Base-by-base conservation (phyloP, 2,888 invertebrate species). In the Ophioninae sp. region DNA sequence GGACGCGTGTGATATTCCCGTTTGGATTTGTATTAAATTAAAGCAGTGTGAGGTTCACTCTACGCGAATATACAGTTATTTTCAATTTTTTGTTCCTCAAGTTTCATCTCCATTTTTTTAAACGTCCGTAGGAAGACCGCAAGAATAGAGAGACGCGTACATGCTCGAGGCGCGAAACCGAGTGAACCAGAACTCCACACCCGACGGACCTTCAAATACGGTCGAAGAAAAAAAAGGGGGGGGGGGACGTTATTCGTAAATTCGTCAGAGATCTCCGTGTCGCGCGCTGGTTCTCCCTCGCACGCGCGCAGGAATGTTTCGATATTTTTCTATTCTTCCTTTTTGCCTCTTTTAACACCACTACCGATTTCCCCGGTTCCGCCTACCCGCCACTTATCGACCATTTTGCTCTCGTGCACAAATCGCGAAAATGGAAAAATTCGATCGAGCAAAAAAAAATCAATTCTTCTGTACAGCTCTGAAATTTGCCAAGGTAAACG, bases 101-200 rank as follows among this genome's bases (percentile, higher is more conserved):
- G 51, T 51, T 88, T 79, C 87, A 87, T 88, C 87, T 89, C 78
- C 87, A 88, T 87, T 87, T 41, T 79, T 30, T 30, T 76, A 22
- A 61, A 44, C 23, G 13, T 88, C 88, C 87, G 88, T 86, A 89
- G 91, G 91, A 91, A 92, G 91, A 91, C 91, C 91, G 91, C 90
- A 89, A 89, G 85, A 89, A 88, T 90, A 20, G 90, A 85, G 89
- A 88, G 39, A 72, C 64, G 41, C 88, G 87, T 72, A 65, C 71
- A 67, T 51, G 44, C 51, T 81, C 87, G 86, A 89, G 86, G 86
- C 87, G 88, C 85, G 82, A 56, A 64, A 73, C 64, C 69, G 69
- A 73, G 73, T 68, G 77, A 83, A 83, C 80, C 74, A 80, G 83
- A 80, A 73, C 73, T 82, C 74, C 73, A 44, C 69, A 74, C 69